phyloP scores from a whole-genome alignment of 2,113 vertebrate genomes.

The Sinosuthora webbiana region DNA sequence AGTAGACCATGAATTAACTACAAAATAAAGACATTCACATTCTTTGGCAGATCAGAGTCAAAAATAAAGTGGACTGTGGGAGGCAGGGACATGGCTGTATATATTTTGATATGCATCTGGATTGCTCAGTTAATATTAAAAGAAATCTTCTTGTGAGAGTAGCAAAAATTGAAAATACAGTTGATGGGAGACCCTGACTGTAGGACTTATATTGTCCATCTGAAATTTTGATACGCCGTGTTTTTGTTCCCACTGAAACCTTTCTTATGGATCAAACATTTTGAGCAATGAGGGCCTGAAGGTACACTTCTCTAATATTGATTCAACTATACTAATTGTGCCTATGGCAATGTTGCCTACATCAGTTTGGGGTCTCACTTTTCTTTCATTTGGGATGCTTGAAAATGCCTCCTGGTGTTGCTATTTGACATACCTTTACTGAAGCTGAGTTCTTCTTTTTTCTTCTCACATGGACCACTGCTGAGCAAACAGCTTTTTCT shows the following conservation, averaged over 20 bases:
- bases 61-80: background rate
- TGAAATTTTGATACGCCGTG: background rate
- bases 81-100: background rate
- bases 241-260: background rate
- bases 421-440: background rate
- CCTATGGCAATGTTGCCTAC: background rate
- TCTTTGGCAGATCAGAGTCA: background rate
- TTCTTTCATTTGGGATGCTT: background rate
- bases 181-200: background rate
- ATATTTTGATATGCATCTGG: background rate
- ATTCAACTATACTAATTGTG: background rate
- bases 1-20: background rate
- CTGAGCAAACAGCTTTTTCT: background rate
- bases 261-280: background rate
- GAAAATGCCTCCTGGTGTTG: background rate
- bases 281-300: background rate
- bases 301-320: background rate
- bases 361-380: background rate
- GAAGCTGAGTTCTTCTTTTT: background rate
- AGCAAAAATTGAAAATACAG: background rate
- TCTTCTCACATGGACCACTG: background rate
- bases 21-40: background rate
- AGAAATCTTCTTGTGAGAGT: background rate
- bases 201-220: background rate
- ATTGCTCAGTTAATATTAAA: background rate